Evolutionary conservation across 1,140 invertebrate species (phyloP).

Genomic region (Aphaenogaster rudis): DNA sequence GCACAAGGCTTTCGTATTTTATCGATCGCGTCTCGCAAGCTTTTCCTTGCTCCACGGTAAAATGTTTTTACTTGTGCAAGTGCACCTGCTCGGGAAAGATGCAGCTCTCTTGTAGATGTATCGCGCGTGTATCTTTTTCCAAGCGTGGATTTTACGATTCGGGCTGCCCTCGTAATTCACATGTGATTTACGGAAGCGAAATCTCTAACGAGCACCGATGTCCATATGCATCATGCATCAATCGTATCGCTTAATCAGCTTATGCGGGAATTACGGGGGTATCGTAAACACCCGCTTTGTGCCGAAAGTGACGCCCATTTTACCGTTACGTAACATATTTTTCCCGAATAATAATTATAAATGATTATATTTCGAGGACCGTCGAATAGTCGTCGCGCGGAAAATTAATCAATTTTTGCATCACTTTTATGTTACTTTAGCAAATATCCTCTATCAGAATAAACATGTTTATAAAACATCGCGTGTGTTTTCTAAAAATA

Average conservation of each 20-base stretch:
- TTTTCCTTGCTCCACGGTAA: neutral
- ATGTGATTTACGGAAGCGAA: constrained; percentile 4
- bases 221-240: neutral
- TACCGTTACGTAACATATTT: constrained; percentile 8
- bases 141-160: neutral
- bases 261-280: constrained; percentile 30
- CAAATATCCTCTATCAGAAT: neutral
- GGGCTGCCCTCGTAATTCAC: neutral
- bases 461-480: neutral
- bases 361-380: neutral
- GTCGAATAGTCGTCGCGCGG: neutral
- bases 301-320: neutral
- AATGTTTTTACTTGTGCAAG: constrained; percentile 27
- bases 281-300: neutral
- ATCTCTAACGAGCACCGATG: constrained; percentile 6
- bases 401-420: neutral
- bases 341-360: neutral
- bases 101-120: neutral
- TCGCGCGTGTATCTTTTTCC: neutral
- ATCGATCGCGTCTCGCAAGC: constrained; percentile 34
- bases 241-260: constrained; percentile 36
- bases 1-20: constrained; percentile 16
- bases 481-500: neutral
- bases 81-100: constrained; percentile 15
- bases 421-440: neutral